Base-by-base conservation (phyloP, 2,113 vertebrate species). In the Pedetes capensis region DNA sequence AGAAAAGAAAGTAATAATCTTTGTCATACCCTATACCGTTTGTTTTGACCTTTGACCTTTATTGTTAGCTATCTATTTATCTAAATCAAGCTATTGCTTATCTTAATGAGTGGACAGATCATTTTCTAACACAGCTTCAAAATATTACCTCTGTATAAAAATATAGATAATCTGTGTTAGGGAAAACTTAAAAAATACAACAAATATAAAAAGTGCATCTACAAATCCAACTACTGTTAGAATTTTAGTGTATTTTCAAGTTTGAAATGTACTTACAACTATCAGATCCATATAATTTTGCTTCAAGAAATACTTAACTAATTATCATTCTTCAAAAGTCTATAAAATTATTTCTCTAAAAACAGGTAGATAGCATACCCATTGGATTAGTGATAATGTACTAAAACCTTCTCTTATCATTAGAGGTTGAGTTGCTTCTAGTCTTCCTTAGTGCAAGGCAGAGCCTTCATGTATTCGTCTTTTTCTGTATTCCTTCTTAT, bases 11-110 rank as follows among this genome's bases (percentile, higher is more conserved):
- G n/a, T n/a, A n/a, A n/a, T n/a, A n/a, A n/a, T n/a, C n/a, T n/a
- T n/a, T n/a, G n/a, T n/a, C n/a, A n/a, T n/a, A n/a, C 78, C 93
- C 55, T 94, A 1, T 47, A 93, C 95, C 74, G 57, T 95, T 69
- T 71, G 61, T 96, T 97, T 95, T 96, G 89, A 97, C 95, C 78
- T 97, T 95, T 96, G 89, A 97, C 95, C 78, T 97, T 97, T 97
- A 81, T 93, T 97, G 82, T 66, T 68, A 97, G 55, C 95, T 55
- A 96, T 66, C 87, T 94, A 63, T 97, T 97, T 97, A 44, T 93
- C 94, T 97, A 96, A 92, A 82, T 96, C 89, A 95, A 96, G 91
- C 29, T 75, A 66, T 90, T 94, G 59, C 53, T 97, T 92, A 96
- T 92, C 64, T 88, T 44, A 94, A 34, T 53, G 6, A 76, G 96